Conservation (phyloP, 2,888 invertebrate species). For the Brachynemurus nebulosus region DNA sequence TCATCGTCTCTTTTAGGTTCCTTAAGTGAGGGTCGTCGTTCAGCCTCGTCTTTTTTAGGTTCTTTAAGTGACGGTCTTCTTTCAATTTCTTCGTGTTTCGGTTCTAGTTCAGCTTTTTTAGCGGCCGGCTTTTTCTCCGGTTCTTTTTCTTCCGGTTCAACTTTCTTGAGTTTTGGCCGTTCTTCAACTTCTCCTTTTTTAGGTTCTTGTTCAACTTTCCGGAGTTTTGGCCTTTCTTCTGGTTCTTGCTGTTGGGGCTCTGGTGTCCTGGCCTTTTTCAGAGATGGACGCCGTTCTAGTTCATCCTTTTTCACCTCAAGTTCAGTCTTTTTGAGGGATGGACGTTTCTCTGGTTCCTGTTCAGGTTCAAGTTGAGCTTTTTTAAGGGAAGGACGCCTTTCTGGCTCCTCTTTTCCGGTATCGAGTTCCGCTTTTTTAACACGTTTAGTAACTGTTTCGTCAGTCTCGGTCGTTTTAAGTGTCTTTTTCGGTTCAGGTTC, state of each 20-base stretch:
- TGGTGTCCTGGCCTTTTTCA: conserved; percentile 11
- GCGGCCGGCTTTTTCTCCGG: conserved; percentile 19
- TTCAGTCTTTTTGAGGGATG: conserved; percentile 32
- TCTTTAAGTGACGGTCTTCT: conserved; percentile 28
- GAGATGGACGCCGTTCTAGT: conserved; percentile 30
- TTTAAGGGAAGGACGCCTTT: conserved; percentile 34
- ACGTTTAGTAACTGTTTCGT: conserved; percentile 4
- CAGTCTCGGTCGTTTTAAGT: conserved; percentile 16
- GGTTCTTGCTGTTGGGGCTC: conserved; percentile 27
- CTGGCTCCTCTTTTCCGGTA: conserved; percentile 26
- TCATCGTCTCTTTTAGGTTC: conserved; percentile 29
- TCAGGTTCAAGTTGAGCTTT: conserved; percentile 34
- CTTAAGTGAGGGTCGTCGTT: conserved; percentile 27
- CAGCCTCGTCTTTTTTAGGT: conserved; percentile 33
- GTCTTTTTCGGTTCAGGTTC: conserved; percentile 23
- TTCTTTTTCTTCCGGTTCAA: conserved; percentile 15
- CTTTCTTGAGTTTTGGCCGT: conserved; percentile 17
- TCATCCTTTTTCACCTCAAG: conserved; percentile 35
- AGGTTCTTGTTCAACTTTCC: conserved; percentile 19
- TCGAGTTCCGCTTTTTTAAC: conserved; percentile 1
- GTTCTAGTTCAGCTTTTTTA: conserved; percentile 25
- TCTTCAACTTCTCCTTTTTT: conserved; percentile 27
- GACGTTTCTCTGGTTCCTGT: conserved; percentile 34
- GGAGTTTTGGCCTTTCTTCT: conserved; percentile 32
- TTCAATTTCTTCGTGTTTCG: conserved; percentile 26